These are phyloP conservation scores for Meghimatium bilineatum DNA, from an alignment of 2,888 invertebrate genomes.

Conservation along the genomic window DNA sequence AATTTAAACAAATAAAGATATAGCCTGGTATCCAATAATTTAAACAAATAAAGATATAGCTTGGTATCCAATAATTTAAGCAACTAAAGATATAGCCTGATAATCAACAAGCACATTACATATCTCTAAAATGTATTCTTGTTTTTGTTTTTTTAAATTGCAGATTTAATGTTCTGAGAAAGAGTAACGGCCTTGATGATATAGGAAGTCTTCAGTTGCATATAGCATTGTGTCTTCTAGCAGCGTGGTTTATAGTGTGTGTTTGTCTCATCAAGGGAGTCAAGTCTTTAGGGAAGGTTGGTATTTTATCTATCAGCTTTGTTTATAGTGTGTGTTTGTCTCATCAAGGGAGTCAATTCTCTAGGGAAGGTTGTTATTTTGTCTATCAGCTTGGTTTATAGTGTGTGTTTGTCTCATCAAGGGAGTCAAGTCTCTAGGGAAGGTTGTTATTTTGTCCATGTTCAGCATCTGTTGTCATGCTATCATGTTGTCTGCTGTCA, in stretches of 20 bases:
- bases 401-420: constrained; percentile 72
- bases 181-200: constrained; percentile 69
- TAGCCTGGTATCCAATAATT: too few species aligned
- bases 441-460: too few species aligned
- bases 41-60: too few species aligned
- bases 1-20: too few species aligned
- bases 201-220: constrained; percentile 67
- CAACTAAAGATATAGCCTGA: too few species aligned
- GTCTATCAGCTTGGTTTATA: constrained; percentile 70
- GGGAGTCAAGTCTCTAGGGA: constrained; percentile 72
- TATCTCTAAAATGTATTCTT: too few species aligned
- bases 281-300: constrained; percentile 69
- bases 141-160: not conserved
- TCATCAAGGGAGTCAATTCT: constrained; percentile 72
- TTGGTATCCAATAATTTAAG: too few species aligned
- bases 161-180: constrained; percentile 63
- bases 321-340: constrained; percentile 71
- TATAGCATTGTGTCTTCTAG: constrained; percentile 63
- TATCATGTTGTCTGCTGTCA: too few species aligned
- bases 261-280: constrained; percentile 73
- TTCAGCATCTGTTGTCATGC: too few species aligned
- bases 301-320: constrained; percentile 63
- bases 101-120: too few species aligned
- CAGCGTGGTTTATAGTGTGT: constrained; percentile 71
- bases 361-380: constrained; percentile 69